Conservation (phyloP, 2,113 vertebrate species). For the Potamarius usumacintae region DNA sequence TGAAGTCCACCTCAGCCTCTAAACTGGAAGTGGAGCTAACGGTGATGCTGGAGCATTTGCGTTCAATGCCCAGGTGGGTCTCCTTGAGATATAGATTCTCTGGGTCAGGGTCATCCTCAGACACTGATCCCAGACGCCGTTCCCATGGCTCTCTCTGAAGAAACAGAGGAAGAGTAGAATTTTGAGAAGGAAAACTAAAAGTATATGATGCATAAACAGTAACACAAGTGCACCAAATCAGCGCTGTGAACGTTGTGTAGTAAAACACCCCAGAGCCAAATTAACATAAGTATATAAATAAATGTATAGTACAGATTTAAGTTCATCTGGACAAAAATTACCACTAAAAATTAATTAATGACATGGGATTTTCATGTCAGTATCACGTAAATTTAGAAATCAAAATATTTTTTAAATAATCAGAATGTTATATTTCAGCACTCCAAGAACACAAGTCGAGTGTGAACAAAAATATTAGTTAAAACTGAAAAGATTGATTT, state of each 20-base stretch:
- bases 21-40: conserved; percentile 95
- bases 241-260: conserved; percentile 11
- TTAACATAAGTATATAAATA: not conserved
- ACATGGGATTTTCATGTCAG: not conserved
- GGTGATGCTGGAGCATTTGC: conserved; percentile 95
- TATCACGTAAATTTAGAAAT: conserved; percentile 13
- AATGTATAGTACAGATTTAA: not conserved
- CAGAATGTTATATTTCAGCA: conserved; percentile 23
- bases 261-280: conserved; percentile 2
- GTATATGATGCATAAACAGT: not conserved
- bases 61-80: conserved; percentile 92
- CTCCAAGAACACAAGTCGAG: conserved; percentile 11
- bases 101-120: conserved; percentile 91
- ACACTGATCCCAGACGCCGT: conserved; percentile 74
- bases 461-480: conserved; percentile 28
- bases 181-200: conserved; percentile 19
- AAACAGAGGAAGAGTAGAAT: conserved; percentile 32
- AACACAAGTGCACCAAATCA: conserved; percentile 1
- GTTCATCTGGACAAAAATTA: not conserved
- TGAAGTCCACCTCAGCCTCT: conserved; percentile 95
- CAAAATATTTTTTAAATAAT: conserved; percentile 10
- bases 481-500: conserved; percentile 30
- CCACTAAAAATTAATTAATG: not conserved
- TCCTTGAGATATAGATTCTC: conserved; percentile 90
- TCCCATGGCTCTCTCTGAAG: conserved; percentile 77